Percentiles rank a stretch among this genome's conserved stretches.
These are phyloP conservation scores for Phalloptychus januarius DNA, from an alignment of 2,797 vertebrate genomes.

Conservation along the genomic window DNA sequence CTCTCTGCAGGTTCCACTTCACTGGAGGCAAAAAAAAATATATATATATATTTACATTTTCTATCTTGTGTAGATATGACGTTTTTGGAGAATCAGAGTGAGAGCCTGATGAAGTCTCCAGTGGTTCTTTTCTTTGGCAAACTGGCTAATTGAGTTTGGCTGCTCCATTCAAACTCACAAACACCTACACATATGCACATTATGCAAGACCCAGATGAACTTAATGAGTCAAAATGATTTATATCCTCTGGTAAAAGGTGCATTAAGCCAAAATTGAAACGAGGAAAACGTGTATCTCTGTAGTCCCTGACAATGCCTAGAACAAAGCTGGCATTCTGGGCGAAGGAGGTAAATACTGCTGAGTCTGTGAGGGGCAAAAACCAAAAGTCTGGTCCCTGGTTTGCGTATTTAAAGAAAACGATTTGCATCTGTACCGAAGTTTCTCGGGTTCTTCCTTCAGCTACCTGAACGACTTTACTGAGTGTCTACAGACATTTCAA, in stretches of 20 bases:
- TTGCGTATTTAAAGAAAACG: background rate
- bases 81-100: conserved; percentile 30
- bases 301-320: conserved; percentile 28
- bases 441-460: background rate
- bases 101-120: conserved; percentile 33
- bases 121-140: conserved; percentile 50
- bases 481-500: background rate
- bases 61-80: conserved; percentile 33
- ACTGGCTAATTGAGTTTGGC: conserved; percentile 61
- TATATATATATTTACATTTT: conserved; percentile 14
- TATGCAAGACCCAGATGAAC: conserved; percentile 68
- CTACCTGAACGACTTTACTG: background rate
- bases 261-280: conserved; percentile 53
- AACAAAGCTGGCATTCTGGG: conserved; percentile 23
- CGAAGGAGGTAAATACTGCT: conserved; percentile 5
- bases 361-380: background rate
- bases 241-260: conserved; percentile 49
- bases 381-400: background rate
- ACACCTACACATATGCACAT: conserved; percentile 65
- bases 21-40: background rate
- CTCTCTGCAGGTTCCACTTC: background rate
- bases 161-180: conserved; percentile 58
- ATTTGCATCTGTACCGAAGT: background rate
- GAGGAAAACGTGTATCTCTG: conserved; percentile 52
- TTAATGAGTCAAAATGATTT: conserved; percentile 66